These are phyloP conservation scores for Yponomeuta cagnagella DNA, from an alignment of 2,888 invertebrate species.

Conservation along the genomic window DNA sequence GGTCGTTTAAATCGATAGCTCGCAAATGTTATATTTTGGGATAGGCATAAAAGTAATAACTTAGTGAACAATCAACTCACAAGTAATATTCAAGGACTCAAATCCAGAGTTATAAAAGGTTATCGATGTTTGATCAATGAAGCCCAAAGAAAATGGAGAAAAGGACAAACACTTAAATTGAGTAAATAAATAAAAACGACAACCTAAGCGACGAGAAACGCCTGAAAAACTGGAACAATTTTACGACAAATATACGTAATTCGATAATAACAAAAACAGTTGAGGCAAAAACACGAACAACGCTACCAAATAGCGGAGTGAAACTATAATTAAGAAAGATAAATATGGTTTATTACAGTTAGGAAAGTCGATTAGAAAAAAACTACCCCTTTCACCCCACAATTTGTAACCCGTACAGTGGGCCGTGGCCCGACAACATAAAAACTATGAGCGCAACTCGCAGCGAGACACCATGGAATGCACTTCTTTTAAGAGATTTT, in stretches of 20 bases:
- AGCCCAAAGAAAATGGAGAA: neutral
- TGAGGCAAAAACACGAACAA: slow-evolving; percentile 63
- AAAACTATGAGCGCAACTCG: slow-evolving; percentile 45
- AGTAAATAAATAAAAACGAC: neutral
- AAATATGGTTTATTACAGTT: slow-evolving; percentile 76
- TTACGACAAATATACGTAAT: slow-evolving; percentile 65
- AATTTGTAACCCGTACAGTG: slow-evolving; percentile 76
- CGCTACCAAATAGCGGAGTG: slow-evolving; percentile 67
- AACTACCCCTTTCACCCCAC: slow-evolving; percentile 76
- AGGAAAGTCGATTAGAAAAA: slow-evolving; percentile 75
- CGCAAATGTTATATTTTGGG: neutral
- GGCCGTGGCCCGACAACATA: slow-evolving; percentile 55
- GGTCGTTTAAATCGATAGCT: slow-evolving; percentile 15
- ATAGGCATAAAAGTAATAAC: neutral
- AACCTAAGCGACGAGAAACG: neutral
- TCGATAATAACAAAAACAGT: slow-evolving; percentile 68
- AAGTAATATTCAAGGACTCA: too few species aligned
- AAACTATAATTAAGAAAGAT: slow-evolving; percentile 75
- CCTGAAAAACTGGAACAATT: slow-evolving; percentile 23
- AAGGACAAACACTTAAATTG: neutral
- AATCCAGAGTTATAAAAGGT: neutral
- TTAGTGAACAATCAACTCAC: neutral
- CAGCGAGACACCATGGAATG: slow-evolving; percentile 35
- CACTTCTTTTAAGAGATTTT: slow-evolving; percentile 26
- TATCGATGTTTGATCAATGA: neutral